Percentiles rank a stretch among this genome's conserved stretches.
phyloP scores from a whole-genome alignment of 2,888 invertebrate species.

The Rhamnusium bicolor region DNA sequence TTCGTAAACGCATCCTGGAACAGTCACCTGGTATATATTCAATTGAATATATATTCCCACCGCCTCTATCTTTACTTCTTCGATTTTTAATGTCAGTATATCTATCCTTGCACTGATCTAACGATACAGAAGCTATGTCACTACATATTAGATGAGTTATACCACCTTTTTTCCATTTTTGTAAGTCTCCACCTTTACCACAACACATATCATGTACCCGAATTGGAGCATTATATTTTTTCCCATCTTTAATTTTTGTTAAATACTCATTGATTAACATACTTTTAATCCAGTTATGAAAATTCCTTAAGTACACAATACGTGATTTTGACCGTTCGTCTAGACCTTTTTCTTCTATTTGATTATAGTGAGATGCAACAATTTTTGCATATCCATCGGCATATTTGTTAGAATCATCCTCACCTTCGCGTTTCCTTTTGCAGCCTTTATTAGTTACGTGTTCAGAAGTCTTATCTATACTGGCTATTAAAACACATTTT shows the following conservation, averaged over 20 bases:
- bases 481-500: neutral
- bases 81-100: constrained; percentile 80
- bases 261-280: constrained; percentile 91
- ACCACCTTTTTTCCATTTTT: constrained; percentile 93
- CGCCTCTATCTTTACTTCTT: constrained; percentile 57
- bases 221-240: constrained; percentile 79
- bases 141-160: constrained; percentile 90
- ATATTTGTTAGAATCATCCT: constrained; percentile 42
- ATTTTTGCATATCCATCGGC: constrained; percentile 73
- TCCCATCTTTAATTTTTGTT: constrained; percentile 77
- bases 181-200: constrained; percentile 98
- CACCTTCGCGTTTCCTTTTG: constrained; percentile 35
- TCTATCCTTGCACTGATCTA: constrained; percentile 90
- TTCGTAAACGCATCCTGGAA: constrained; percentile 85
- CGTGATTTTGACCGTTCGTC: constrained; percentile 88
- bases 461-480: too few species aligned
- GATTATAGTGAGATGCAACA: constrained; percentile 96
- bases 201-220: constrained; percentile 95
- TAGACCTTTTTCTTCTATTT: constrained; percentile 86
- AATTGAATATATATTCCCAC: constrained; percentile 79
- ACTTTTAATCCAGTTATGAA: constrained; percentile 99
- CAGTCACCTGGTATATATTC: constrained; percentile 95
- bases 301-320: constrained; percentile 95
- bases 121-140: constrained; percentile 94
- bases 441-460: neutral